Evolutionary conservation across 2,888 invertebrate species (phyloP).

Genomic region (Tachina lurida): DNA sequence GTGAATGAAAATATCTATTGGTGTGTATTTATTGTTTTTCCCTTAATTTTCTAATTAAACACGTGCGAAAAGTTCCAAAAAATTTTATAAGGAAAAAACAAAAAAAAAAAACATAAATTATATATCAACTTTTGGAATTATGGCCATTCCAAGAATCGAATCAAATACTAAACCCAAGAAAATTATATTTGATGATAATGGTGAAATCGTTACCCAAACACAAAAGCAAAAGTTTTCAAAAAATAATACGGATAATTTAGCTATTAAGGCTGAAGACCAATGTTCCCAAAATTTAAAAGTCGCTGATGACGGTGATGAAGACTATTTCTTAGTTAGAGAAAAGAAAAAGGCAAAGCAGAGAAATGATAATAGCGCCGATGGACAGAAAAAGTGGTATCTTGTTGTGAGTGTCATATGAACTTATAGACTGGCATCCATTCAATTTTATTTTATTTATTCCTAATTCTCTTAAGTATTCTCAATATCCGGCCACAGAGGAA

Average conservation of each 20-base stretch:
- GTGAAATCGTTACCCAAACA: constrained; percentile 71
- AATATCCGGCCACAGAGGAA: constrained; percentile 77
- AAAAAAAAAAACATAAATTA: neutral
- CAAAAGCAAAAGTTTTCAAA: constrained; percentile 33
- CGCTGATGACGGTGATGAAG: constrained; percentile 71
- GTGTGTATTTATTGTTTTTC: neutral
- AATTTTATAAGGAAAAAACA: neutral
- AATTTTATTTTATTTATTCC: too few species aligned
- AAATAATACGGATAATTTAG: constrained; percentile 30
- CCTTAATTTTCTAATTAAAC: neutral
- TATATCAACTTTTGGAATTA: neutral
- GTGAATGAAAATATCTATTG: too few species aligned
- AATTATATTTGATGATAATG: constrained; percentile 79
- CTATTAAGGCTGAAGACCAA: constrained; percentile 65
- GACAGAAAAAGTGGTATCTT: constrained; percentile 80
- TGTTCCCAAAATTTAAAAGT: constrained; percentile 1
- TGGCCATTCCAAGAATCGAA: constrained; percentile 51
- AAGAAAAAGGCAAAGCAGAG: constrained; percentile 39
- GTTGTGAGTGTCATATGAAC: constrained; percentile 75
- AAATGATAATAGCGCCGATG: constrained; percentile 65
- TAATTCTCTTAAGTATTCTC: constrained; percentile 75
- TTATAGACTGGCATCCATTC: neutral
- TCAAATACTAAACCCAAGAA: constrained; percentile 74
- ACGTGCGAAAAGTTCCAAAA: neutral
- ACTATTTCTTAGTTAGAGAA: constrained; percentile 74